phyloP scores from a whole-genome alignment of 2,113 vertebrate species.

The Hemichromis elongatus region DNA sequence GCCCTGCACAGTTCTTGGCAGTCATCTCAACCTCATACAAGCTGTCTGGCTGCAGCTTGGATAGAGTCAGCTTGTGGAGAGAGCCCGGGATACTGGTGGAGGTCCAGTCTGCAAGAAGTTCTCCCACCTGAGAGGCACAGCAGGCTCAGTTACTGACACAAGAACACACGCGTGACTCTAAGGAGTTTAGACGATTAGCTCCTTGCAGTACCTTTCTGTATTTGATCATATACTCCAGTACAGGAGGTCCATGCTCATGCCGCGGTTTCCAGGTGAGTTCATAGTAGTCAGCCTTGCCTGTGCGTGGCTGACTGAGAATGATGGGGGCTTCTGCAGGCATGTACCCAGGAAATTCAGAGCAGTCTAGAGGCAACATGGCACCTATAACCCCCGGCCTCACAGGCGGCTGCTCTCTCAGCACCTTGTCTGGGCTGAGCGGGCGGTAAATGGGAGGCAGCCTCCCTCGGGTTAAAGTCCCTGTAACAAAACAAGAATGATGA shows the following conservation, averaged over 20 bases:
- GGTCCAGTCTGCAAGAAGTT: slow-evolving; percentile 81
- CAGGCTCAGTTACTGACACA: neutral
- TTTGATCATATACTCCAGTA: slow-evolving; percentile 90
- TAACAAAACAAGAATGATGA: neutral
- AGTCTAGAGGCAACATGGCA: slow-evolving; percentile 68
- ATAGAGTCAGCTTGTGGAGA: slow-evolving; percentile 83
- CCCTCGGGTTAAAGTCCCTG: slow-evolving; percentile 54
- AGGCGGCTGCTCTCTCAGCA: slow-evolving; percentile 70
- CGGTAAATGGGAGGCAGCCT: slow-evolving; percentile 64
- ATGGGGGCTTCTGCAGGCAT: slow-evolving; percentile 86
- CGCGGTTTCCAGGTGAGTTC: slow-evolving; percentile 92
- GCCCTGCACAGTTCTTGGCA: slow-evolving; percentile 86
- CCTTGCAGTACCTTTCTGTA: slow-evolving; percentile 83
- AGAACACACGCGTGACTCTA: neutral
- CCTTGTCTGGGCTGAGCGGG: slow-evolving; percentile 71
- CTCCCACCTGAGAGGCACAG: slow-evolving; percentile 76
- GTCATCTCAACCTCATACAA: slow-evolving; percentile 97
- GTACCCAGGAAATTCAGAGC: slow-evolving; percentile 69
- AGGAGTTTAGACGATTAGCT: neutral
- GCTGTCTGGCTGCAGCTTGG: slow-evolving; percentile 87
- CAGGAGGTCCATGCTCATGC: slow-evolving; percentile 78
- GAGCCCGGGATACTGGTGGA: slow-evolving; percentile 80
- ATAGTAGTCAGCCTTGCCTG: slow-evolving; percentile 89
- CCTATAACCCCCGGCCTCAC: slow-evolving; percentile 58
- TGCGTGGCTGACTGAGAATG: slow-evolving; percentile 92